Evolutionary conservation across 2,888 invertebrate species (phyloP).

Genomic region (Melinopterus prodromus): DNA sequence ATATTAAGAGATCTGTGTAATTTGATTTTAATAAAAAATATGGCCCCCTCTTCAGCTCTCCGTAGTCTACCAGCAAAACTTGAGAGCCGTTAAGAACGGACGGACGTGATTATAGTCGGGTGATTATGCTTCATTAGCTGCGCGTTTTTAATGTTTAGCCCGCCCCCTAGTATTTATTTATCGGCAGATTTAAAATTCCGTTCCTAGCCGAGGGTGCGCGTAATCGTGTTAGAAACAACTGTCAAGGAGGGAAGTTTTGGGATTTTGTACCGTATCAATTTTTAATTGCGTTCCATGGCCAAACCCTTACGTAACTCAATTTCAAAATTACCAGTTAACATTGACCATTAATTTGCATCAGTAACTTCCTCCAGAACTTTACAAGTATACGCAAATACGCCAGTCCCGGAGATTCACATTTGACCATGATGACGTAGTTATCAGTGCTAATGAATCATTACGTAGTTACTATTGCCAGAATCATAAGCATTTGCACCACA

Average conservation of each 20-base stretch:
- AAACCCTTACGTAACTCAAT: not conserved
- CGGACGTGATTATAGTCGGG: not conserved
- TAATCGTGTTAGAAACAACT: not conserved
- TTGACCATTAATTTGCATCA: not conserved
- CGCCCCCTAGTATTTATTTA: not conserved
- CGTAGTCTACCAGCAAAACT: not conserved
- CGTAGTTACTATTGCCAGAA: too few species aligned
- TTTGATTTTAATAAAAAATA: not conserved
- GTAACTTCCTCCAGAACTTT: not conserved
- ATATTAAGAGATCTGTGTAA: conserved; percentile 4
- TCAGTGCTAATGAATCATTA: too few species aligned
- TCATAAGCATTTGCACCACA: too few species aligned
- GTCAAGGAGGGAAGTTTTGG: not conserved
- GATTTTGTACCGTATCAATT: not conserved
- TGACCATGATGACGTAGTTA: too few species aligned
- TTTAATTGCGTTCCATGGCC: not conserved
- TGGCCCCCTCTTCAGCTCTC: not conserved
- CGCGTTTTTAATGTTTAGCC: conserved; percentile 4
- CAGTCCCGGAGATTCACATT: too few species aligned
- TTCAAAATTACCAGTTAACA: not conserved
- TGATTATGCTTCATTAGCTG: not conserved
- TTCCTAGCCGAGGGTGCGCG: not conserved
- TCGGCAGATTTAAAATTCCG: not conserved
- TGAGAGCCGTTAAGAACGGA: not conserved
- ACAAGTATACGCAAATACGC: too few species aligned